These are phyloP conservation scores for Lanius ludovicianus DNA, from an alignment of 2,113 vertebrate species.

Conservation along the genomic window DNA sequence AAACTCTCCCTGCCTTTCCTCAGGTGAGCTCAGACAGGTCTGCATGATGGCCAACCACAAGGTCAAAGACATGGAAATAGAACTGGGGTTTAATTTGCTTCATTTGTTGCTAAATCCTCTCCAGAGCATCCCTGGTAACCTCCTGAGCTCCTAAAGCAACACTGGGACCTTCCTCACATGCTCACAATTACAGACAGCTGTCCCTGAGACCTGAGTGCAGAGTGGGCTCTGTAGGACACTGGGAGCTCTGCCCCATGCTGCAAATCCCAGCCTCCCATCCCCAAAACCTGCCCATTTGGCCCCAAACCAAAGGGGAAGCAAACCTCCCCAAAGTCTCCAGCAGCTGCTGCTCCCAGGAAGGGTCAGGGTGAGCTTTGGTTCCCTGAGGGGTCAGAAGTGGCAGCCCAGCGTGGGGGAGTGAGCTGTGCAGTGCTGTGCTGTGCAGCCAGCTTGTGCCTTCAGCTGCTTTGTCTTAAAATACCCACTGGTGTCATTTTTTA, in stretches of 20 bases:
- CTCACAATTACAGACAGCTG: background rate
- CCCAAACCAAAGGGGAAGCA: background rate
- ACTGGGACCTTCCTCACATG: background rate
- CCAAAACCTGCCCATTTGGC: background rate
- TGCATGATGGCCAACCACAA: background rate
- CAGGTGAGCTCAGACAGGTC: background rate
- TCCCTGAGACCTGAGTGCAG: background rate
- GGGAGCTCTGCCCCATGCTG: rapidly evolving
- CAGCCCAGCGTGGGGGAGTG: rapidly evolving
- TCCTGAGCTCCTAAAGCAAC: background rate
- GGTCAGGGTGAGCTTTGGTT: rapidly evolving
- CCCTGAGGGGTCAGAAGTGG: background rate
- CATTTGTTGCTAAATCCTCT: background rate
- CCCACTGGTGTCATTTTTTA: constrained; percentile 51
- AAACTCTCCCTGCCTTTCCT: background rate
- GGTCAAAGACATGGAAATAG: background rate
- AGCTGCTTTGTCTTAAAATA: constrained; percentile 61
- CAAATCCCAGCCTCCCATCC: background rate
- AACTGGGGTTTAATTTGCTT: background rate
- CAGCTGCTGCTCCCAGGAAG: background rate
- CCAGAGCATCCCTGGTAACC: background rate
- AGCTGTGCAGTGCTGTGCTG: background rate
- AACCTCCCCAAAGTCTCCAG: background rate
- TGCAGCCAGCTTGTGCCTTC: constrained; percentile 30
- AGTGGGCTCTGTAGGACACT: background rate